Conservation (phyloP, 2,888 invertebrate genomes). For the Hymenopus coronatus region DNA sequence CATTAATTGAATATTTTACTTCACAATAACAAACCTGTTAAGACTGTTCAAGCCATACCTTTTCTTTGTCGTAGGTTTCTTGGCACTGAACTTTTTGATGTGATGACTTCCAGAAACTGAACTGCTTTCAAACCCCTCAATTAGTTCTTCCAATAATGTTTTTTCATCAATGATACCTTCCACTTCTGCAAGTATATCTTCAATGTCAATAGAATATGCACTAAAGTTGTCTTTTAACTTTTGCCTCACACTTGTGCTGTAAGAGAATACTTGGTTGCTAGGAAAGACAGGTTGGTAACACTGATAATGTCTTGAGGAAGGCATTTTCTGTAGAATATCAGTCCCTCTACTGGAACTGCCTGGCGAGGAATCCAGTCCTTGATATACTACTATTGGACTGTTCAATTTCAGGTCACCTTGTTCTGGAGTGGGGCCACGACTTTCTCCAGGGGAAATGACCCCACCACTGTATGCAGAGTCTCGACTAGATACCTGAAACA, state of each 20-base stretch:
- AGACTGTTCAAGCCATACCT: not conserved
- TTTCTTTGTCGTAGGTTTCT: not conserved
- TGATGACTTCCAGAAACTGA: not conserved
- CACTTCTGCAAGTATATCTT: not conserved
- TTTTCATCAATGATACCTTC: not conserved
- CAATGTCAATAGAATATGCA: not conserved
- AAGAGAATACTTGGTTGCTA: no score
- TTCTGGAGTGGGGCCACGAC: slow-evolving; percentile 40
- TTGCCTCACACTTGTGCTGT: not conserved
- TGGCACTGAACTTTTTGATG: not conserved
- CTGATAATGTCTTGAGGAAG: no score
- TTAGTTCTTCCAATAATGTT: not conserved
- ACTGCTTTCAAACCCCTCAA: not conserved
- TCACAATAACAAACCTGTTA: no score
- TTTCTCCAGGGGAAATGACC: slow-evolving; percentile 40
- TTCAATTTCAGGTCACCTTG: not conserved
- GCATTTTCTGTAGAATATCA: not conserved
- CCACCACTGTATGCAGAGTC: slow-evolving; percentile 42
- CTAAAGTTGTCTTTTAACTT: not conserved
- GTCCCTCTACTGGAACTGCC: not conserved
- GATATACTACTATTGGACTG: not conserved
- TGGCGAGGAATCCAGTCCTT: not conserved
- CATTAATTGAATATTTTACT: no score
- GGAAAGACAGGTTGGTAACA: no score
- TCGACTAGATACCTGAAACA: slow-evolving; percentile 37